phyloP scores from a whole-genome alignment of 2,113 vertebrate genomes.

The Bubo scandiacus region DNA sequence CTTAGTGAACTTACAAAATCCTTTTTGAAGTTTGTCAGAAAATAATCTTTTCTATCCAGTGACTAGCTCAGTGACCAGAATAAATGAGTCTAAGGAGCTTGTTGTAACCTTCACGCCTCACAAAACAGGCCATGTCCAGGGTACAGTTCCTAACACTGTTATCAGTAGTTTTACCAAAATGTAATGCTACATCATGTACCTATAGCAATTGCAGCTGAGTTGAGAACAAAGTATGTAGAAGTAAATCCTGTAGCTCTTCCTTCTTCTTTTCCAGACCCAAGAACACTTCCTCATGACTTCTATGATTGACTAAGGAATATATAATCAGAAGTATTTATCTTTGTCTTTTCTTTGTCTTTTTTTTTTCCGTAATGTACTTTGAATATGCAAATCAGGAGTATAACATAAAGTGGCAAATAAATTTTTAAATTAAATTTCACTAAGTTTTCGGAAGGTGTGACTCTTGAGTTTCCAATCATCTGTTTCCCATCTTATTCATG shows the following conservation, averaged over 20 bases:
- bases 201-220: not conserved
- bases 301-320: not conserved
- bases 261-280: not conserved
- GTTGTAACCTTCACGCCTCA: not conserved
- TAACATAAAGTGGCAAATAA: not conserved
- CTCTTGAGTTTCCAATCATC: not conserved
- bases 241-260: not conserved
- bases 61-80: not conserved
- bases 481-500: not conserved
- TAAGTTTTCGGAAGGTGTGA: not conserved
- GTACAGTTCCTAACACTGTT: not conserved
- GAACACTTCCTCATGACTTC: not conserved
- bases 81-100: rapidly evolving
- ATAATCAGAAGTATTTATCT: not conserved
- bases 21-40: not conserved
- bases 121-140: not conserved
- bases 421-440: not conserved
- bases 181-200: not conserved
- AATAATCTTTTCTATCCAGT: not conserved
- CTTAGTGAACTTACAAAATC: not conserved
- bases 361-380: not conserved
- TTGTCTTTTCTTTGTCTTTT: too few species aligned
- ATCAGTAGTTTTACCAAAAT: not conserved
- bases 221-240: not conserved
- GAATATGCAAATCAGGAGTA: not conserved